A percentile compares a stretch with the other conserved stretches of the same genome.
Conservation (phyloP, 1,140 invertebrate genomes). For the Drosophila murphyi region DNA sequence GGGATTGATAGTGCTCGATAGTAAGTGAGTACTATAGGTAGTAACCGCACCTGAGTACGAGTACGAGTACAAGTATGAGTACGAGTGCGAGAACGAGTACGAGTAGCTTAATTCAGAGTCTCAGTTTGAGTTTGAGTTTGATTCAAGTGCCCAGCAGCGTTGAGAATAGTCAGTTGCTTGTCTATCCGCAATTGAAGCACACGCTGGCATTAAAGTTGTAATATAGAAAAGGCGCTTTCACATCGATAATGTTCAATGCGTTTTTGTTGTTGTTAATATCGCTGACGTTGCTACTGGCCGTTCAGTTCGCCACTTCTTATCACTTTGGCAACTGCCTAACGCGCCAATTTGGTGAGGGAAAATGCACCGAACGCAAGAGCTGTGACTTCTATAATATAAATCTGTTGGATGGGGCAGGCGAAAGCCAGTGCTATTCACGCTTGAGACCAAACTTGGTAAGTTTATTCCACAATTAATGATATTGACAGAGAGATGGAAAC, state of each 20-base stretch:
- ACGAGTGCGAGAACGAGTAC: neutral
- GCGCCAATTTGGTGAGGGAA: slow-evolving; percentile 40
- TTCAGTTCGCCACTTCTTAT: neutral
- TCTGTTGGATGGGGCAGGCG: slow-evolving; percentile 32
- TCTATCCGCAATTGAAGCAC: slow-evolving; percentile 41
- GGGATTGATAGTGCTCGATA: slow-evolving; percentile 2
- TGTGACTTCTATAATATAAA: slow-evolving; percentile 54
- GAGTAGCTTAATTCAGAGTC: neutral
- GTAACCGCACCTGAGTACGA: neutral
- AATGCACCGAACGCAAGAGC: slow-evolving; percentile 36
- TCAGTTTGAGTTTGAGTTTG: neutral
- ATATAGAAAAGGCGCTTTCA: neutral
- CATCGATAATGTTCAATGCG: neutral
- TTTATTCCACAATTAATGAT: neutral
- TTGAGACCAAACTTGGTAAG: slow-evolving; percentile 59
- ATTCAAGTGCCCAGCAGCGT: slow-evolving; percentile 16
- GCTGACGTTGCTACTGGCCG: neutral
- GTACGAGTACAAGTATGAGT: neutral
- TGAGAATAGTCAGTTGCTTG: slow-evolving; percentile 55
- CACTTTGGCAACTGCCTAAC: slow-evolving; percentile 59
- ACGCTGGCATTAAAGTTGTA: slow-evolving; percentile 12
- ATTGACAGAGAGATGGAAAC: too few species aligned
- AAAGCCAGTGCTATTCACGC: slow-evolving; percentile 49
- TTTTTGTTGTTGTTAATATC: slow-evolving; percentile 6
- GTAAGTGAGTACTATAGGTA: neutral